Percentiles rank a stretch among this genome's conserved stretches.
These are phyloP conservation scores for Frieseomelitta varia DNA, from an alignment of 1,140 invertebrate species.

Conservation along the genomic window DNA sequence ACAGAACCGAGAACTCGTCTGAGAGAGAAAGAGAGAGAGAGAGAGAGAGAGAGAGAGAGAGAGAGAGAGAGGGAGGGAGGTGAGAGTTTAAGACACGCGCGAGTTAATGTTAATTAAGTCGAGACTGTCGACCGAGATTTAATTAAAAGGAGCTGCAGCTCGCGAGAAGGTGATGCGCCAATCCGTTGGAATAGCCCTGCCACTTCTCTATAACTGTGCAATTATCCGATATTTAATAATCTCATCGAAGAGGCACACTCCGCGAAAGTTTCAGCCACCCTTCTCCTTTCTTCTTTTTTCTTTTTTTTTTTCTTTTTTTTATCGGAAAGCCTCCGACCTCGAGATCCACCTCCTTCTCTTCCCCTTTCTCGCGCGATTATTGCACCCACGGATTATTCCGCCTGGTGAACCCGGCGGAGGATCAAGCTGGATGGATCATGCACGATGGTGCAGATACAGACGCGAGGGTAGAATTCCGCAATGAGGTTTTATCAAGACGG, in stretches of 20 bases:
- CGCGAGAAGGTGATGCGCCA: conserved; percentile 22
- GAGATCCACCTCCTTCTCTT: background rate
- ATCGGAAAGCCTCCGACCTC: background rate
- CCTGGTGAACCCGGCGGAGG: background rate
- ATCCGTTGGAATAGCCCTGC: conserved; percentile 12
- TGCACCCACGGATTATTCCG: background rate
- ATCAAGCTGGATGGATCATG: background rate
- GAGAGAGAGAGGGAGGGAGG: background rate
- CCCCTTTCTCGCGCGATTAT: background rate
- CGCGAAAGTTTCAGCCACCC: background rate
- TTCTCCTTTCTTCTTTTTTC: background rate
- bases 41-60: background rate
- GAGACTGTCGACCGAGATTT: conserved; percentile 60
- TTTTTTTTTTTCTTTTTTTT: background rate
- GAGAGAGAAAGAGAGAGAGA: background rate
- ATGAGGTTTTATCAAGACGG: too few relatives aligned
- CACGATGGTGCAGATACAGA: background rate
- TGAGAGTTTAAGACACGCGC: conserved; percentile 47
- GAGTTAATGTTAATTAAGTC: conserved; percentile 71
- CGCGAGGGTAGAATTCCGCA: background rate
- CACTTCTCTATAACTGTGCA: conserved; percentile 35
- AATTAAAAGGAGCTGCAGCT: conserved; percentile 61
- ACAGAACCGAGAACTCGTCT: conserved; percentile 6
- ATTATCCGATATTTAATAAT: conserved; percentile 62
- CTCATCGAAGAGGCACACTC: conserved; percentile 16